Conservation (phyloP, 1,140 invertebrate species). For the Ganaspis sp. region DNA sequence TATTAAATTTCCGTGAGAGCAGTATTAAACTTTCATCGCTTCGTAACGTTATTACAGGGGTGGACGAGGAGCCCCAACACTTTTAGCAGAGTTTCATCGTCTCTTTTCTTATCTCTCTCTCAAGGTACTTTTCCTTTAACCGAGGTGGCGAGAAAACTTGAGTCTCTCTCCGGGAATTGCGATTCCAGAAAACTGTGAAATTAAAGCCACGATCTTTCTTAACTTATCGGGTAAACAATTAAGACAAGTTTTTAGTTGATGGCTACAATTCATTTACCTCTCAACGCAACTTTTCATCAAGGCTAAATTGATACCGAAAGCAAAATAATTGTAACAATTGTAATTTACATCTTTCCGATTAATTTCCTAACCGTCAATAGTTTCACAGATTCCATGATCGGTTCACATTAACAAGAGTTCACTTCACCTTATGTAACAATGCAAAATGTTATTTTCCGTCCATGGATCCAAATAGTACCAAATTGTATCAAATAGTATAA, state of each 20-base stretch:
- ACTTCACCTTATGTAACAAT: no score
- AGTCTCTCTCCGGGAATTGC: not conserved
- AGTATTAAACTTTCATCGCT: conserved; percentile 64
- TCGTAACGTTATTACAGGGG: conserved; percentile 57
- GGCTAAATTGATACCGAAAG: conserved; percentile 11
- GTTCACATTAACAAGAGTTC: no score
- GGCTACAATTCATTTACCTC: not conserved
- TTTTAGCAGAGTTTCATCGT: conserved; percentile 49
- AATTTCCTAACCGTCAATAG: no score
- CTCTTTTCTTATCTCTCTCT: conserved; percentile 9
- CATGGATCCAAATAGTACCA: no score
- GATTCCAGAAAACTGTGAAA: conserved; percentile 20
- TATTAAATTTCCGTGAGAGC: conserved; percentile 61
- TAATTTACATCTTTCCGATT: no score
- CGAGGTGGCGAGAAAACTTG: not conserved
- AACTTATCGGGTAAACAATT: conserved; percentile 30
- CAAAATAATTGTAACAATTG: no score
- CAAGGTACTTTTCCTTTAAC: conserved; percentile 5
- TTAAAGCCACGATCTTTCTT: conserved; percentile 1
- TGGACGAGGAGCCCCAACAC: conserved; percentile 40
- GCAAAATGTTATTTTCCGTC: no score
- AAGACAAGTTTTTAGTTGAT: not conserved
- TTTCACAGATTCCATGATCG: no score
- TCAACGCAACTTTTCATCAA: not conserved
- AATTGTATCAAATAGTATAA: no score